Evolutionary conservation across 1,140 invertebrate genomes (phyloP).

Genomic region (Samia ricini): DNA sequence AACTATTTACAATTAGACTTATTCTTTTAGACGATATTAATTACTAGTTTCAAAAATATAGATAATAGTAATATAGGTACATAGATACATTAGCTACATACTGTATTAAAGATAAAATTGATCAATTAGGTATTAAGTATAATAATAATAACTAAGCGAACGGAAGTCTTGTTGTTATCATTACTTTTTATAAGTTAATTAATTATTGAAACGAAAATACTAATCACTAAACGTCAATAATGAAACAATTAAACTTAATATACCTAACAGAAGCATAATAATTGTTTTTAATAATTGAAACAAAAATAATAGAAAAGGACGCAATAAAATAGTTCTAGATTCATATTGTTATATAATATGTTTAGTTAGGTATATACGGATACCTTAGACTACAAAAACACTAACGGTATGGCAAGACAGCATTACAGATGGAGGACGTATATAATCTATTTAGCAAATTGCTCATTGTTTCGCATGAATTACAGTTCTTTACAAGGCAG

Average conservation of each 20-base stretch:
- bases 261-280: constrained; percentile 22
- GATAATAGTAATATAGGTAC: constrained; percentile 61
- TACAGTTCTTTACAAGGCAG: constrained; percentile 69
- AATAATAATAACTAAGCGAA: constrained; percentile 51
- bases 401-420: constrained; percentile 74
- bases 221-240: constrained; percentile 23
- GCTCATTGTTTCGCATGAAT: constrained; percentile 72
- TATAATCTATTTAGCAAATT: constrained; percentile 74
- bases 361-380: constrained; percentile 19
- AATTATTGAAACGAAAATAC: constrained; percentile 25
- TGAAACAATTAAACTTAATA: constrained; percentile 43
- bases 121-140: constrained; percentile 33
- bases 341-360: constrained; percentile 11
- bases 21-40: constrained; percentile 58
- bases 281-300: constrained; percentile 12
- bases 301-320: constrained; percentile 12
- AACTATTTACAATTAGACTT: constrained; percentile 73
- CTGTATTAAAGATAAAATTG: constrained; percentile 67
- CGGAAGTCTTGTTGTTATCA: constrained; percentile 55
- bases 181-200: constrained; percentile 21
- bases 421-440: constrained; percentile 72
- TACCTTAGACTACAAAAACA: constrained; percentile 57
- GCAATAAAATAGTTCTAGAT: constrained; percentile 17
- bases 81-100: constrained; percentile 70
- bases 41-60: constrained; percentile 72